A percentile compares a stretch with the other conserved stretches of the same genome.
phyloP scores from a whole-genome alignment of 2,113 vertebrate genomes.

The Eublepharis macularius region DNA sequence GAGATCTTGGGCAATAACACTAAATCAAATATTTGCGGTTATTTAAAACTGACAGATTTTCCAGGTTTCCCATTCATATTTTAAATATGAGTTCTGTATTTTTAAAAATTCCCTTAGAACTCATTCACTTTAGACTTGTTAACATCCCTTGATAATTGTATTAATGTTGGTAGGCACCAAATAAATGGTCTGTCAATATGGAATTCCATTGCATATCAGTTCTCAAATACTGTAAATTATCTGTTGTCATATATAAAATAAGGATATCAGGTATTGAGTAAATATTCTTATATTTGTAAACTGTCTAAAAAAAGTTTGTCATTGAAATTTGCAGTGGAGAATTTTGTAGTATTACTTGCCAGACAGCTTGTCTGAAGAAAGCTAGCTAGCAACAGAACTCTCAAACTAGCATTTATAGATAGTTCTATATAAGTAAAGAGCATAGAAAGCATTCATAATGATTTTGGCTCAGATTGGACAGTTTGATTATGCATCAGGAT shows the following conservation, averaged over 20 bases:
- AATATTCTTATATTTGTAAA: not conserved
- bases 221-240: not conserved
- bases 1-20: not conserved
- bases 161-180: not conserved
- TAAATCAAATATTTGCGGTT: not conserved
- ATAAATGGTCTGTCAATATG: not conserved
- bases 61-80: not conserved
- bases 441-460: not conserved
- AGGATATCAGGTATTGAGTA: not conserved
- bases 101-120: not conserved
- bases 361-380: not conserved
- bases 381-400: not conserved
- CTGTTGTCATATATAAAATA: not conserved
- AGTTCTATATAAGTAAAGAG: not conserved
- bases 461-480: not conserved
- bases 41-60: not conserved
- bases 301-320: not conserved
- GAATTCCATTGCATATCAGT: not conserved
- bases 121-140: not conserved
- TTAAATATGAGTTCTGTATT: not conserved
- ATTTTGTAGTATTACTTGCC: not conserved
- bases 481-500: not conserved
- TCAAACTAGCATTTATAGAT: not conserved
- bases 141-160: not conserved
- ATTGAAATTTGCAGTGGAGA: not conserved